Evolutionary conservation across 2,888 invertebrate species (phyloP), one percentile per base, ranked within the genome.

Genomic region (Agrotis exclamationis): DNA sequence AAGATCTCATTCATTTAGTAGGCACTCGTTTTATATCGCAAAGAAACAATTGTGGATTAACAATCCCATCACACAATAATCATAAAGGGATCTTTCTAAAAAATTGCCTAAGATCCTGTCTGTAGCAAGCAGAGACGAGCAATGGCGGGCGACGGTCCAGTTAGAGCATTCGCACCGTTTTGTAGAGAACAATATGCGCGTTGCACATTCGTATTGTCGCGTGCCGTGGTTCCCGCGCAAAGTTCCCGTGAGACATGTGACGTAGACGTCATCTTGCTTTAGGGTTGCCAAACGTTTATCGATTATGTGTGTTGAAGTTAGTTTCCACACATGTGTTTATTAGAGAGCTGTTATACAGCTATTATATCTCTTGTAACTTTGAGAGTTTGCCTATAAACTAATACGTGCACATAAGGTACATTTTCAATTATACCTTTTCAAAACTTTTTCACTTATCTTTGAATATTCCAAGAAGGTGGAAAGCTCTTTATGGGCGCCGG

Each of bases 121-220:
- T 80, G 66, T 65, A n/a, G 79, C 70, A 82, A 79, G 33, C 59
- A 18, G 50, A 60, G 63, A 59, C 39, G 63, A 67, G 51, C 39
- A 44, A 18, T n/a, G 28, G 47, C 44, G 14, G 39, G 63, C 64
- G 54, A 53, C 58, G 63, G 59, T 53, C 57, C 65, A 64, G 63
- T 66, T 63, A 58, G 66, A 58, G 74, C 45, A 65, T 86, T 87
- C 87, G 87, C 84, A 86, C 80, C 84, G 82, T 86, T 85, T 82
- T 57, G 72, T 22, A 14, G 58, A 73, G 82, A 88, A 90, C 90
- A 90, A 90, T 89, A 80, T 80, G 75, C 64, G 48, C 75, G 82
- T 89, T 86, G 86, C 89, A 83, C 86, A 85, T 68, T 51, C 75
- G 78, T 83, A 86, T 86, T 89, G 89, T 86, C 72, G 64, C 60